phyloP scores from a whole-genome alignment of 2,888 invertebrate species.

The Himalopsyche kuldschensis region DNA sequence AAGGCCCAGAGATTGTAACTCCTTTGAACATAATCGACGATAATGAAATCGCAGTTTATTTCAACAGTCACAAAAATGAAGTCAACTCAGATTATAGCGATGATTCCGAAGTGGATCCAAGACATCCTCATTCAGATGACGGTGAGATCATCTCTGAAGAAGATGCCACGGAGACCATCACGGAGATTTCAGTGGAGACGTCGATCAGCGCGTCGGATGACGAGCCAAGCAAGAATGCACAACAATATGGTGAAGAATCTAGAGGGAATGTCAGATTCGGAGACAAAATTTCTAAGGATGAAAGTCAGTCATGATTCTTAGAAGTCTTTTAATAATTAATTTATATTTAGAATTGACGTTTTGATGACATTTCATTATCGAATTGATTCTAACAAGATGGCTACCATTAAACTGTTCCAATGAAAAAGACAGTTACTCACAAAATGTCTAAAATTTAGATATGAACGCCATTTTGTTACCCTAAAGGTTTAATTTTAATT shows the following conservation, averaged over 20 bases:
- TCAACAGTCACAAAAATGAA: conserved; percentile 58
- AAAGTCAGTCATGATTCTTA: background rate
- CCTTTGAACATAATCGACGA: conserved; percentile 55
- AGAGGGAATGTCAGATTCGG: conserved; percentile 45
- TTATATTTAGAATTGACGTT: background rate
- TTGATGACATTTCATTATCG: background rate
- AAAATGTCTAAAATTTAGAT: no score
- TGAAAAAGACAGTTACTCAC: no score
- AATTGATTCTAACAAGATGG: background rate
- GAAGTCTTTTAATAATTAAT: background rate
- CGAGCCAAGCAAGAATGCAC: conserved; percentile 27
- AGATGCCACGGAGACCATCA: conserved; percentile 45
- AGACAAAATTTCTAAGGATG: conserved; percentile 43
- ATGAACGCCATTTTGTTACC: no score
- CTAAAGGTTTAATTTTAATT: no score
- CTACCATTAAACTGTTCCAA: no score
- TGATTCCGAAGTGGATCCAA: conserved; percentile 30
- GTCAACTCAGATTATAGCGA: conserved; percentile 54
- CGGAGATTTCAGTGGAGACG: conserved; percentile 56
- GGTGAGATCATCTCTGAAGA: background rate
- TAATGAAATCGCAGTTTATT: conserved; percentile 64
- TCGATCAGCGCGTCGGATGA: conserved; percentile 48
- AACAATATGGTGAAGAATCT: conserved; percentile 42
- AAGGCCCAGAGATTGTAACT: conserved; percentile 40
- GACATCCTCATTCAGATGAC: conserved; percentile 42